Evolutionary conservation across 2,113 vertebrate genomes (phyloP).

Genomic region (Rhabdornis inornatus): DNA sequence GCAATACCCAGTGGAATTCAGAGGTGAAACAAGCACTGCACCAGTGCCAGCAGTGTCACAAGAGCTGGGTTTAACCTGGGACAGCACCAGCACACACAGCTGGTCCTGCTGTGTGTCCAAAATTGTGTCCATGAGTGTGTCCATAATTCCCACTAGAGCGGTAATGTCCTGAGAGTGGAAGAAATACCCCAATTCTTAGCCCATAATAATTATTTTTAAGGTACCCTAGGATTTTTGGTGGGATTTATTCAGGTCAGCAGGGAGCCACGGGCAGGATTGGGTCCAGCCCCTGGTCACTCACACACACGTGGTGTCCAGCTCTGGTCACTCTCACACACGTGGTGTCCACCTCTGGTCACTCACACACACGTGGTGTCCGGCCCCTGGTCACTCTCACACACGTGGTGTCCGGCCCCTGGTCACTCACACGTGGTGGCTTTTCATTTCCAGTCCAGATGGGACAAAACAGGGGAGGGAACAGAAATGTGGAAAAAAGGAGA

Average conservation of each 20-base stretch:
- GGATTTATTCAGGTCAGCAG: not conserved
- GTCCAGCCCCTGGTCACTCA: not conserved
- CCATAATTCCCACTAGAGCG: too few relatives aligned
- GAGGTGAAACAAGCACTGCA: not conserved
- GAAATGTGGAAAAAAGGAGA: not conserved
- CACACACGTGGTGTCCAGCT: rapidly evolving
- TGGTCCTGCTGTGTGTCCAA: not conserved
- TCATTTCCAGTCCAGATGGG: not conserved
- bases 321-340: rapidly evolving
- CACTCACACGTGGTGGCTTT: rapidly evolving
- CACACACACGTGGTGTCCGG: rapidly evolving
- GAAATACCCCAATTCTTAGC: too few relatives aligned
- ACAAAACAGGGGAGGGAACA: not conserved
- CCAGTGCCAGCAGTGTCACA: not conserved
- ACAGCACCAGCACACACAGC: not conserved
- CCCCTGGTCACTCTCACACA: rapidly evolving
- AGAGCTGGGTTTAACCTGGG: not conserved
- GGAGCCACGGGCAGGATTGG: rapidly evolving
- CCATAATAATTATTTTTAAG: too few relatives aligned
- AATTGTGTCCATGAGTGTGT: too few relatives aligned
- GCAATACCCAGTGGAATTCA: rapidly evolving
- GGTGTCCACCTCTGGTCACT: not conserved
- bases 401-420: too few relatives aligned
- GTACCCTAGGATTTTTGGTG: too few relatives aligned
- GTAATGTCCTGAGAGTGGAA: too few relatives aligned